phyloP scores from a whole-genome alignment of 2,888 invertebrate genomes.

The Thereva nobilitata region DNA sequence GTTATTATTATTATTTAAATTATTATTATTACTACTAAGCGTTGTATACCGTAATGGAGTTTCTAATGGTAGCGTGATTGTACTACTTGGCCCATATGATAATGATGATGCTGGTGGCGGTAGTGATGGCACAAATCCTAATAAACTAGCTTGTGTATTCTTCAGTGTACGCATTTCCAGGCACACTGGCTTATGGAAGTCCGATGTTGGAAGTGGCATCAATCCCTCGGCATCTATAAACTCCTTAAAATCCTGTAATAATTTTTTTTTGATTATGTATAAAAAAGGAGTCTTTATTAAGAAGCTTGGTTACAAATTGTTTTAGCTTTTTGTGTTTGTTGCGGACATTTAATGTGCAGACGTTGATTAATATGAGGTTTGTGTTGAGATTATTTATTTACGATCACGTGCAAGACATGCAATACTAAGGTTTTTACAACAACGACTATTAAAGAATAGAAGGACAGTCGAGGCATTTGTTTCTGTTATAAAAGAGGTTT shows the following conservation, averaged over 20 bases:
- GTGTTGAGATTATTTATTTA: no score
- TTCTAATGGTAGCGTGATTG: constrained; percentile 56
- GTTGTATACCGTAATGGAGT: constrained; percentile 48
- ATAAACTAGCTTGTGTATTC: constrained; percentile 47
- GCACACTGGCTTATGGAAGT: constrained; percentile 81
- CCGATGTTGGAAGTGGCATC: constrained; percentile 83
- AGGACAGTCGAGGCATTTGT: no score
- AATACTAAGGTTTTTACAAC: no score
- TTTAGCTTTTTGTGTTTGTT: no score
- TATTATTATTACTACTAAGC: constrained; percentile 43
- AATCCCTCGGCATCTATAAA: constrained; percentile 88
- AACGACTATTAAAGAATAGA: no score
- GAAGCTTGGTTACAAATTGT: no score
- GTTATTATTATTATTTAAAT: constrained; percentile 49
- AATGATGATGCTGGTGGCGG: constrained; percentile 50
- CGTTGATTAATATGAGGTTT: no score
- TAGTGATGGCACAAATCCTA: constrained; percentile 46
- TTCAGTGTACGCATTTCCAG: constrained; percentile 73
- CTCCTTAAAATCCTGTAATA: constrained; percentile 82
- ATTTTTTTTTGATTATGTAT: neutral
- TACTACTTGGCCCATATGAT: constrained; percentile 55
- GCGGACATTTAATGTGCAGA: no score
- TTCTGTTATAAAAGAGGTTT: no score
- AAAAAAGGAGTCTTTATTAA: no score
- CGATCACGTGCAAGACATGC: no score